Percentiles rank a stretch among this genome's conserved stretches.
Conservation (phyloP, 1,140 invertebrate genomes). For the Anoplolepis gracilipes region DNA sequence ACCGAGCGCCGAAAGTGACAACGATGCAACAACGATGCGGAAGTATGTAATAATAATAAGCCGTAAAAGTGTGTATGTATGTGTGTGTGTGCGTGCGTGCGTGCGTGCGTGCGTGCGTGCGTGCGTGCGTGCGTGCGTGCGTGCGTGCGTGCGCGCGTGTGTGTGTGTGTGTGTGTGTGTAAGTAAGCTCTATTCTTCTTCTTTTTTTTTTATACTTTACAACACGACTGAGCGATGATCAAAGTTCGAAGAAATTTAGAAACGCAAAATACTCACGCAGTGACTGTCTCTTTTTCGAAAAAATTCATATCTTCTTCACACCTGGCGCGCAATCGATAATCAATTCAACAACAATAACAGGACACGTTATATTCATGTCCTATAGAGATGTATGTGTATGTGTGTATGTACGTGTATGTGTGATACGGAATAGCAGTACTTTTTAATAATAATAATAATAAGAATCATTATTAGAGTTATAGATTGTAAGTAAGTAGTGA, state of each 20-base stretch:
- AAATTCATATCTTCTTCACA: background rate
- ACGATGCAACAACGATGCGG: constrained; percentile 43
- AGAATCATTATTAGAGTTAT: constrained; percentile 40
- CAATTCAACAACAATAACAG: constrained; percentile 40
- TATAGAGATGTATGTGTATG: constrained; percentile 4
- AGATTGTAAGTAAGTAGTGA: constrained; percentile 60
- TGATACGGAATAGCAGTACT: constrained; percentile 49
- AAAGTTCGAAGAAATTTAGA: constrained; percentile 4
- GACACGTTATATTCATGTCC: constrained; percentile 21
- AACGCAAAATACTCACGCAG: constrained; percentile 32
- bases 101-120: background rate
- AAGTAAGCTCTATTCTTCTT: constrained; percentile 17
- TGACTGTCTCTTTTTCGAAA: background rate
- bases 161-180: background rate
- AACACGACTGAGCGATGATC: constrained; percentile 36
- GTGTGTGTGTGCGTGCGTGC: background rate
- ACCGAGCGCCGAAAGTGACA: constrained; percentile 55
- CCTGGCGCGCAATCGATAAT: constrained; percentile 25
- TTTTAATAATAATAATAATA: constrained; percentile 54
- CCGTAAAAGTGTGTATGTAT: background rate
- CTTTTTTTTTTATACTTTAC: no score
- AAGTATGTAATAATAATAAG: constrained; percentile 44
- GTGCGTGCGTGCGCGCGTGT: background rate
- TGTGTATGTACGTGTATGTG: background rate
- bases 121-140: background rate